phyloP scores from a whole-genome alignment of 2,797 vertebrate species.

The Leuciscus waleckii region DNA sequence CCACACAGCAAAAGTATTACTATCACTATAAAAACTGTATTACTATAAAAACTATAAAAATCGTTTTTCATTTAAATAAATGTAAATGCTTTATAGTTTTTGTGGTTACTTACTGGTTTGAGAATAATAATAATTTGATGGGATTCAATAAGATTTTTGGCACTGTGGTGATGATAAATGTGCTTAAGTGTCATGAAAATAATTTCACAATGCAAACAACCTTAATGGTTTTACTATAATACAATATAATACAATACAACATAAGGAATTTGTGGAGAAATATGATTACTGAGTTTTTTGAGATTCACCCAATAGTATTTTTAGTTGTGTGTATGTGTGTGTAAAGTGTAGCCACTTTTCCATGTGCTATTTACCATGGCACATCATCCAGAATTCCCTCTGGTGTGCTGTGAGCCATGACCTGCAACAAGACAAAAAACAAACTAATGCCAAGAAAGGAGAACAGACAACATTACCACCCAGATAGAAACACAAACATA shows the following conservation, averaged over 20 bases:
- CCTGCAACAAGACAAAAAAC: constrained; percentile 74
- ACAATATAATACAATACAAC: background rate
- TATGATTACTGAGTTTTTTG: background rate
- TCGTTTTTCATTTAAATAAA: background rate
- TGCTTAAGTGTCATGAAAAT: background rate
- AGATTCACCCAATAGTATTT: background rate
- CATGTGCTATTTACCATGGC: constrained; percentile 89
- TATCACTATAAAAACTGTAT: background rate
- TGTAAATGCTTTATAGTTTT: too few species aligned
- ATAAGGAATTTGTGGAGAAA: background rate
- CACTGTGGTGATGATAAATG: background rate
- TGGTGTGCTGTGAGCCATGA: constrained; percentile 97
- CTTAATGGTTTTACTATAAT: background rate
- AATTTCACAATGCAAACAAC: background rate
- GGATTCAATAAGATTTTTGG: background rate
- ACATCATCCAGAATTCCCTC: constrained; percentile 98
- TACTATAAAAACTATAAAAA: too few species aligned
- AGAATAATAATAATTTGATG: background rate
- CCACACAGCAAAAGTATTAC: background rate
- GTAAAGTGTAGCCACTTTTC: background rate
- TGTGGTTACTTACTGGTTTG: background rate
- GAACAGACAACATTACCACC: background rate
- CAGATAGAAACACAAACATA: constrained; percentile 62
- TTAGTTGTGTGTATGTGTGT: background rate
- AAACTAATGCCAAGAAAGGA: constrained; percentile 2